A percentile compares a stretch with the other conserved stretches of the same genome.
Conservation (phyloP, 2,888 invertebrate genomes). For the Incurvaria masculella region DNA sequence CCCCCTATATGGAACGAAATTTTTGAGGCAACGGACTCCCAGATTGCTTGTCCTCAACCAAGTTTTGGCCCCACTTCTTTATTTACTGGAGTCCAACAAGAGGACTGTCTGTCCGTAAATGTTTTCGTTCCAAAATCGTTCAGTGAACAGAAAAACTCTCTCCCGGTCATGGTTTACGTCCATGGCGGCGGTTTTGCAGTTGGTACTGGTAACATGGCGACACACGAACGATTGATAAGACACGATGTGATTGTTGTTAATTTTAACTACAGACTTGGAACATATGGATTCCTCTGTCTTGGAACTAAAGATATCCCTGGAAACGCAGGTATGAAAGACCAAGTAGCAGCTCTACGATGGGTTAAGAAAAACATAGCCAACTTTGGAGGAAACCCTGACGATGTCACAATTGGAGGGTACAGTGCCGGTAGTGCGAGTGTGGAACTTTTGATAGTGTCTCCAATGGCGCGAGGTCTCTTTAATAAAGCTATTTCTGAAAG, state of each 20-base stretch:
- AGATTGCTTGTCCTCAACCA: slow-evolving; percentile 7
- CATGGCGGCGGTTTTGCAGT: slow-evolving; percentile 40
- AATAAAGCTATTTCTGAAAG: slow-evolving; percentile 1
- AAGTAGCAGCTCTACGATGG: slow-evolving; percentile 9
- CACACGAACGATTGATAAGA: slow-evolving; percentile 21
- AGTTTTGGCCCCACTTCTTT: slow-evolving; percentile 2
- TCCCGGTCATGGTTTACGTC: slow-evolving; percentile 36
- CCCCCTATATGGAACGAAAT: slow-evolving; percentile 6
- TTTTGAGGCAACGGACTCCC: slow-evolving; percentile 4
- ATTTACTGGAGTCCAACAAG: slow-evolving; percentile 12
- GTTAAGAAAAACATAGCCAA: slow-evolving; percentile 6
- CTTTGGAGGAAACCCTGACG: slow-evolving; percentile 4
- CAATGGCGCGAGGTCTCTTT: background rate
- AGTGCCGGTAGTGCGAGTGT: background rate
- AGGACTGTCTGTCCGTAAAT: slow-evolving; percentile 35
- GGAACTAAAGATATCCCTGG: slow-evolving; percentile 19
- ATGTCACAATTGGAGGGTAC: background rate
- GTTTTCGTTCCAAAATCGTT: slow-evolving; percentile 32
- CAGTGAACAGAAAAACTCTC: background rate
- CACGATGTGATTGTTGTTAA: slow-evolving; percentile 25
- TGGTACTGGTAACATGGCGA: slow-evolving; percentile 25
- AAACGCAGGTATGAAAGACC: slow-evolving; percentile 20
- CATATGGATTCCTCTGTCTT: slow-evolving; percentile 6
- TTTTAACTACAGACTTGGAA: slow-evolving; percentile 24
- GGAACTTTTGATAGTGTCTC: slow-evolving; percentile 1